Percentiles rank a stretch among this genome's conserved stretches.
Evolutionary conservation across 1,140 invertebrate genomes (phyloP).

Genomic region (Armadillidium nasatum): DNA sequence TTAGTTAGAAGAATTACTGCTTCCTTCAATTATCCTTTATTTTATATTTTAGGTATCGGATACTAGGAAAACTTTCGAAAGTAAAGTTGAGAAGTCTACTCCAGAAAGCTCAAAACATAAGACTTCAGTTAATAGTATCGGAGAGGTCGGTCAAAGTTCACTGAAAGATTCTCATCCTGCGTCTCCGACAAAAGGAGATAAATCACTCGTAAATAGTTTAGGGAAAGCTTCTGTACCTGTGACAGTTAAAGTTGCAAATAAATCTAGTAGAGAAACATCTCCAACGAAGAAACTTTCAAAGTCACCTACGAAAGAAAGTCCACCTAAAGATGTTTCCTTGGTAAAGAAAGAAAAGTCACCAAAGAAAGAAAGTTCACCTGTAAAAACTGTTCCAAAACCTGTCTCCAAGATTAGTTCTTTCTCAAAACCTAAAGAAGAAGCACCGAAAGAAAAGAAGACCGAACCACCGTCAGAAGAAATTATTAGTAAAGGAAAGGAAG

Average conservation of each 20-base stretch:
- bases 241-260: constrained; percentile 14
- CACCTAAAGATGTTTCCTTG: neutral
- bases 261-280: neutral
- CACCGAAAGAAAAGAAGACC: constrained; percentile 1
- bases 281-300: constrained; percentile 12
- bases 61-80: constrained; percentile 47
- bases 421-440: neutral
- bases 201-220: neutral
- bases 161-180: constrained; percentile 25
- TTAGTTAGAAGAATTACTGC: neutral
- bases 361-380: constrained; percentile 24
- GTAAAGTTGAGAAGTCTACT: constrained; percentile 36
- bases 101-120: constrained; percentile 26
- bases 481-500: too few relatives aligned
- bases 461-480: neutral
- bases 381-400: constrained; percentile 19
- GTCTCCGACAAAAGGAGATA: neutral
- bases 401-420: neutral
- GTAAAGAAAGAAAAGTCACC: constrained; percentile 23
- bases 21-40: constrained; percentile 18
- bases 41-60: constrained; percentile 45
- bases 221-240: constrained; percentile 27
- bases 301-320: constrained; percentile 24
- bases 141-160: constrained; percentile 18
- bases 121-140: constrained; percentile 21